Base-by-base conservation (phyloP, 30 jellyfish, hydroid and myxozoan species). In the Pelagia noctiluca region DNA sequence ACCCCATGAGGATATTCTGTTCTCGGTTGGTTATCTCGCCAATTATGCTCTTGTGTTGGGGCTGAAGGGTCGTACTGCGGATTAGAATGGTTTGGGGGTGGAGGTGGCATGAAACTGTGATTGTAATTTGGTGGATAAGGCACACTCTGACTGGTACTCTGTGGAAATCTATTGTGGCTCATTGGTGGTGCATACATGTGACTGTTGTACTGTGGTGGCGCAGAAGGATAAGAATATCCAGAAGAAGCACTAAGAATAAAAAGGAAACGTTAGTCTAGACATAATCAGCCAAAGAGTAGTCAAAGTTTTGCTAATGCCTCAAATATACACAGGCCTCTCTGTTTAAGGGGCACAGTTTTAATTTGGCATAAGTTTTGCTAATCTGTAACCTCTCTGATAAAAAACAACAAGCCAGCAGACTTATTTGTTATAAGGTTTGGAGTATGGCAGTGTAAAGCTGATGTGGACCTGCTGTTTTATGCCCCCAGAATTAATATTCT, bases 231-330 rank as follows among this genome's bases (percentile, higher is more conserved):
- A 25, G 82, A 82, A 31, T 79, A 79, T 29, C 60, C 34, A 0
- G 92, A 80, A 8, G 86, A 85, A 82, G 92, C 86, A n/a, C 91
- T 81, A 35, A 7, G 28, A 32, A 23, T 35, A 67, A 3, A 38
- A 19, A n/a, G 63, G 35, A 49, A 52, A 46, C 12, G 18, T 12
- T 47, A 28, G 50, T n/a, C n/a, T n/a, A n/a, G n/a, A n/a, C n/a
- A n/a, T n/a, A n/a, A n/a, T n/a, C n/a, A n/a, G n/a, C n/a, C n/a
- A n/a, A n/a, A n/a, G n/a, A n/a, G n/a, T n/a, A n/a, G n/a, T n/a
- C n/a, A n/a, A n/a, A n/a, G n/a, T n/a, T n/a, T n/a, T n/a, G n/a
- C n/a, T n/a, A n/a, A n/a, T n/a, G n/a, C n/a, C n/a, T n/a, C n/a
- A n/a, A n/a, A n/a, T n/a, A n/a, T n/a, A n/a, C n/a, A n/a, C n/a